phyloP scores from a whole-genome alignment of 2,888 invertebrate genomes.

The Acleris holmiana region DNA sequence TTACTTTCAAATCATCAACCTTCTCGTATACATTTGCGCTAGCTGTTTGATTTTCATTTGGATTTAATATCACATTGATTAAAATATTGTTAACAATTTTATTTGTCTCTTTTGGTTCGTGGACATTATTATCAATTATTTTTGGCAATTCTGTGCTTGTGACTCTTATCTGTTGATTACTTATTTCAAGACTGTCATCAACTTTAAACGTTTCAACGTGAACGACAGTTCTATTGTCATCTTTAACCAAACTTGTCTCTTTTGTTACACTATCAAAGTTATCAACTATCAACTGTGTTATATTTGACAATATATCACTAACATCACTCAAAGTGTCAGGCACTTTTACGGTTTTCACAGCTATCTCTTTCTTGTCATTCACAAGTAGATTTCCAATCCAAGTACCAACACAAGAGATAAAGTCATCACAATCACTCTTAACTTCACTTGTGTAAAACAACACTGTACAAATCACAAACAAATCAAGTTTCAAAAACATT shows the following conservation, averaged over 20 bases:
- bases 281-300: constrained; percentile 55
- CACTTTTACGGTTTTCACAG: constrained; percentile 24
- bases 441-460: constrained; percentile 44
- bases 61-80: background rate
- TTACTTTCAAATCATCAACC: background rate
- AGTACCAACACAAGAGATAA: constrained; percentile 54
- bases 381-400: constrained; percentile 48
- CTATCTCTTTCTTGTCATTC: constrained; percentile 39
- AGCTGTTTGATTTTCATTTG: background rate
- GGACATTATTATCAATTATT: background rate
- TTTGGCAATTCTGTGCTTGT: background rate
- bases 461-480: constrained; percentile 47
- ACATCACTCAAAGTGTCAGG: constrained; percentile 44
- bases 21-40: background rate
- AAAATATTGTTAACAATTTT: background rate
- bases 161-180: background rate
- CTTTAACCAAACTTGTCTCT: constrained; percentile 43
- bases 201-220: constrained; percentile 58
- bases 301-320: constrained; percentile 49
- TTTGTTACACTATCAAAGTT: constrained; percentile 48
- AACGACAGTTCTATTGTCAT: constrained; percentile 57
- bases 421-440: constrained; percentile 60
- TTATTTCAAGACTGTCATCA: constrained; percentile 34
- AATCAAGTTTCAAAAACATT: constrained; percentile 43
- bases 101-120: background rate